Percentiles rank a stretch among this genome's conserved stretches.
Evolutionary conservation across 2,797 vertebrate genomes (phyloP).

Genomic region (Aldrovandia affinis): DNA sequence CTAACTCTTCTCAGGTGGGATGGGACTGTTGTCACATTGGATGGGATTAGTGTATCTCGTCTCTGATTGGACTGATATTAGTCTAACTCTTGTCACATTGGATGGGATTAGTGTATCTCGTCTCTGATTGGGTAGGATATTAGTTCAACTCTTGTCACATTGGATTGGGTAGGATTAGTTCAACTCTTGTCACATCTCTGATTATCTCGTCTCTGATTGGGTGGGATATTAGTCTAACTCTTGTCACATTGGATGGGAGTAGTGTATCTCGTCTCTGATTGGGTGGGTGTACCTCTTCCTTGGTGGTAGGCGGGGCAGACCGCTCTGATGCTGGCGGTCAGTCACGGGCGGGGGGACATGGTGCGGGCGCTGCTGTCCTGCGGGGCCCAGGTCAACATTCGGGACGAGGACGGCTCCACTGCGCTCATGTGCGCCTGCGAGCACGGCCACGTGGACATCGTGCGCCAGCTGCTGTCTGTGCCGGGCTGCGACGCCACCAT

Average conservation of each 20-base stretch:
- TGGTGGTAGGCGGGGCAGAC: conserved; percentile 90
- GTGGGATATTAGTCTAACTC: neutral
- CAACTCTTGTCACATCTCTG: neutral
- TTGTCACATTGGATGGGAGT: neutral
- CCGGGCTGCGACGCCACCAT: conserved; percentile 88
- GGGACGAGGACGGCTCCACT: conserved; percentile 95
- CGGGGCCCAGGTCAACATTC: conserved; percentile 90
- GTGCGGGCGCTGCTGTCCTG: conserved; percentile 90
- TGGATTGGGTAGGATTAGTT: neutral
- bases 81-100: neutral
- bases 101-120: neutral
- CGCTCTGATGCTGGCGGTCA: conserved; percentile 95
- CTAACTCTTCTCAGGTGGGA: neutral
- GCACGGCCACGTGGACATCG: conserved; percentile 94
- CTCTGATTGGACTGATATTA: neutral
- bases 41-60: neutral
- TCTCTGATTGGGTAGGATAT: neutral
- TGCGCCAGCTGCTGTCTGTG: conserved; percentile 91
- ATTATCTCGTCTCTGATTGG: neutral
- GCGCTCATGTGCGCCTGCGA: conserved; percentile 98
- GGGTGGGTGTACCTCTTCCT: neutral
- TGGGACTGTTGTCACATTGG: neutral
- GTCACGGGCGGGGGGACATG: conserved; percentile 96
- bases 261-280: neutral
- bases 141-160: neutral